Evolutionary conservation across 2,113 vertebrate species (phyloP), one percentile per base, ranked within the genome.

Genomic region (Lasiurus cinereus): DNA sequence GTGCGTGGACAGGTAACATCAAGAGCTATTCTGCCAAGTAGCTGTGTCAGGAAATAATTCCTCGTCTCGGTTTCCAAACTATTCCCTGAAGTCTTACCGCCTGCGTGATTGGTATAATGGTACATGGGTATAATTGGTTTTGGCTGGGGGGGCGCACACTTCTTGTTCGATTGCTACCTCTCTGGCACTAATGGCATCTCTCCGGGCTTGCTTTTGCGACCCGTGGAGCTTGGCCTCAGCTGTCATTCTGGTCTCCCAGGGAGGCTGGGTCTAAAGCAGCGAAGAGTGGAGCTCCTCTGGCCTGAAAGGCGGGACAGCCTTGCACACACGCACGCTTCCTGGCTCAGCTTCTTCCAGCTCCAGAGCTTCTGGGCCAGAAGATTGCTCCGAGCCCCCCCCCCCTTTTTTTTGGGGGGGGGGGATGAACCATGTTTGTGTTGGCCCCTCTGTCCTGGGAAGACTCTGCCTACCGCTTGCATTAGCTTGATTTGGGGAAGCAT

Each of bases 401-500:
- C 52, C 16, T 29, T 74, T 29, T 29, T 18, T 31, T n/a, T 79
- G 21, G 39, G 39, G 5, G 21, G 39, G 39, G 5, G 22, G 39
- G 79, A 89, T 78, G 85, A 94, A 73, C 72, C 36, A 14, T 87
- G 9, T 64, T 91, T 88, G 83, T 87, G 46, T 46, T 92, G 94
- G 48, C 84, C 56, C 19, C 69, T 91, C 54, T 82, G 4, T 66
- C 19, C 92, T 80, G 54, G 56, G 83, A 88, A 50, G 67, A 16
- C 16, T 29, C 83, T 95, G 56, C 89, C 64, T 82, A 1, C 89
- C 52, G 36, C 91, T 79, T 46, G 67, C 52, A 91, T 90, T 54
- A 64, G 66, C 84, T 85, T 94, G 67, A 83, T 88, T 86, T 93
- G 54, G 69, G 90, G 93, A 94, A 90, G 74, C 84, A 86, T 96